phyloP scores from a whole-genome alignment of 1,140 invertebrate genomes.

The Hylaeus volcanicus region DNA sequence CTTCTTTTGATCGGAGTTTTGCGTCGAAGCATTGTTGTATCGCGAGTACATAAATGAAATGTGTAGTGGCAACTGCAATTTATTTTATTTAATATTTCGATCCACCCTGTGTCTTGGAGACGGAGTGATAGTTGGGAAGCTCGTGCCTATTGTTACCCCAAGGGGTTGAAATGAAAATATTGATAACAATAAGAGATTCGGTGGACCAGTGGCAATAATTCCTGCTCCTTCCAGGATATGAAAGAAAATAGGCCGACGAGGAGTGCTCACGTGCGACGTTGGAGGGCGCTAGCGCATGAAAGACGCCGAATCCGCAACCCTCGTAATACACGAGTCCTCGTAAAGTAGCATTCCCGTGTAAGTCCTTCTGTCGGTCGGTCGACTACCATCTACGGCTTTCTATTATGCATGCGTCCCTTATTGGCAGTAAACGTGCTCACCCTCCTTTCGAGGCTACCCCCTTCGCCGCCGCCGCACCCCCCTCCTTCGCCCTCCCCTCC shows the following conservation, averaged over 20 bases:
- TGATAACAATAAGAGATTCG: too few species aligned
- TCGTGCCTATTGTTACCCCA: too few species aligned
- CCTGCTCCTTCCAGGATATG: background rate
- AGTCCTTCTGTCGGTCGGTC: slow-evolving; percentile 67
- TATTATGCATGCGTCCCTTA: slow-evolving; percentile 76
- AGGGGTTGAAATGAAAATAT: too few species aligned
- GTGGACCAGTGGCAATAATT: background rate
- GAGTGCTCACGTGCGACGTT: too few species aligned
- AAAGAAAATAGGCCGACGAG: background rate
- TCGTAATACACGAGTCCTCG: slow-evolving; percentile 66
- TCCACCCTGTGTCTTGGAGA: too few species aligned
- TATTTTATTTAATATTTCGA: too few species aligned
- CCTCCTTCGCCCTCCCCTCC: background rate
- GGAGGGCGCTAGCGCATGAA: slow-evolving; percentile 28
- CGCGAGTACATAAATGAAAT: too few species aligned
- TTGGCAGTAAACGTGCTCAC: slow-evolving; percentile 73
- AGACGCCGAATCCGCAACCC: slow-evolving; percentile 61
- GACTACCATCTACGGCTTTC: slow-evolving; percentile 68
- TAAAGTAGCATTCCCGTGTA: slow-evolving; percentile 72
- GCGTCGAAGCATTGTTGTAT: too few species aligned
- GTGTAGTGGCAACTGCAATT: too few species aligned
- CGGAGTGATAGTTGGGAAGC: too few species aligned
- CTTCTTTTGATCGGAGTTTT: too few species aligned
- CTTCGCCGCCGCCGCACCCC: background rate
- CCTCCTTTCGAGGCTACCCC: slow-evolving; percentile 41